Base-by-base conservation (phyloP, 1,140 invertebrate genomes). In the Episyrphus balteatus region DNA sequence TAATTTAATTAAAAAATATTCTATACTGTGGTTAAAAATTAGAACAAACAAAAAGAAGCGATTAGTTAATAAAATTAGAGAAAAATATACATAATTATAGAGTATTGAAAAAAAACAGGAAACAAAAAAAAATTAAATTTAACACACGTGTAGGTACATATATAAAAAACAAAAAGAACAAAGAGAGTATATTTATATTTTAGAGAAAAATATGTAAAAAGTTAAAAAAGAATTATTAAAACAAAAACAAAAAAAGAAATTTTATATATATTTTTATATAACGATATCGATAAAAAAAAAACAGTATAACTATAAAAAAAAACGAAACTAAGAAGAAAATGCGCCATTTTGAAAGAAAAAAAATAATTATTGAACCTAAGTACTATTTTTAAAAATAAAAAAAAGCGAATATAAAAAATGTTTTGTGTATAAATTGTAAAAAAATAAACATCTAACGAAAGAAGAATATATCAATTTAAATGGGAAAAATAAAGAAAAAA, bases 231-330 rank as follows among this genome's bases (percentile, higher is more conserved):
- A 48, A 30, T 26, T 26, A 26, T 26, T 42, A 10, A 31, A 42
- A 42, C 1, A 31, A 42, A 42, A 17, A 18, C 36, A 48, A 46
- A 54, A 49, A 42, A 44, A 43, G 51, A 44, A 53, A 55, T 58
- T 51, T 60, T 58, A 53, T 57, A 61, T 61, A 55, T 61, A 61
- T 54, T 58, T 61, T 54, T 57, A 57, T 61, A 61, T 52, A 26
- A 26, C 21, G 21, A 26, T 26, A 26, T 26, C 21, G 21, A 26
- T 26, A 26, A 26, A 26, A 26, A 5, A 8, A 26, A 26, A 26
- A 26, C 21, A 26, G 21, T 26, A 26, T 26, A 26, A 26, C 21
- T 26, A 58, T 44, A 54, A 38, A 18, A 49, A 36, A n/a, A 43
- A 26, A 43, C 42, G 32, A 13, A 43, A 19, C 21, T n/a, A 26